A percentile compares a stretch with the other conserved stretches of the same genome.
Conservation (phyloP, 2,888 invertebrate genomes). For the Aspidapion aeneum region DNA sequence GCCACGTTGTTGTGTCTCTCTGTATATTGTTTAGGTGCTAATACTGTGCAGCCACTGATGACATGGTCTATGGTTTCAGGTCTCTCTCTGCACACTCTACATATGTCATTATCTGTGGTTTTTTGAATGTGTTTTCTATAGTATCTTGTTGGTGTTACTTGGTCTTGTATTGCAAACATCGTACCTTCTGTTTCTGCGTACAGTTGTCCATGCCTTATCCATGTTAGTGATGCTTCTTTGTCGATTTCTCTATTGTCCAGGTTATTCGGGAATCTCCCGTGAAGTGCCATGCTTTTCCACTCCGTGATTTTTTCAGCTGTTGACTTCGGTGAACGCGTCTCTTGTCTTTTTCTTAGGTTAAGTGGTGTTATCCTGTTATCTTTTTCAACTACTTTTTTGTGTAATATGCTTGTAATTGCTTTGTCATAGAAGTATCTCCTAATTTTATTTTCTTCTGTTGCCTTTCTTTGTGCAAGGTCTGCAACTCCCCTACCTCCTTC, state of each 20-base stretch:
- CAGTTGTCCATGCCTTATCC: background rate
- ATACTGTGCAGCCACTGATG: background rate
- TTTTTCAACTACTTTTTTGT: background rate
- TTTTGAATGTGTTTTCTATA: background rate
- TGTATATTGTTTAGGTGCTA: background rate
- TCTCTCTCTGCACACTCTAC: background rate
- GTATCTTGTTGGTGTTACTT: background rate
- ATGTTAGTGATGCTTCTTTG: background rate
- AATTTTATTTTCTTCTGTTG: background rate
- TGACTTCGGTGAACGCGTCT: background rate
- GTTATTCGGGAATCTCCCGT: background rate
- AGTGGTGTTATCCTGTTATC: background rate
- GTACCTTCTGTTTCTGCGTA: background rate
- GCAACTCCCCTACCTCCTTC: background rate
- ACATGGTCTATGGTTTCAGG: background rate
- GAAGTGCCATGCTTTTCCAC: background rate
- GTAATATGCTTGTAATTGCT: background rate
- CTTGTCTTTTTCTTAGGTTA: background rate
- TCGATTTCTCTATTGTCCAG: background rate
- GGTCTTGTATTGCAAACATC: background rate
- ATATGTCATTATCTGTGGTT: background rate
- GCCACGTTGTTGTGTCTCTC: background rate
- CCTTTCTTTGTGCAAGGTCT: background rate
- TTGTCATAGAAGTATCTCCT: background rate
- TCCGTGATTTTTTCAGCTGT: background rate